Conservation (phyloP, 2,888 invertebrate genomes). For the Catocala sponsa region DNA sequence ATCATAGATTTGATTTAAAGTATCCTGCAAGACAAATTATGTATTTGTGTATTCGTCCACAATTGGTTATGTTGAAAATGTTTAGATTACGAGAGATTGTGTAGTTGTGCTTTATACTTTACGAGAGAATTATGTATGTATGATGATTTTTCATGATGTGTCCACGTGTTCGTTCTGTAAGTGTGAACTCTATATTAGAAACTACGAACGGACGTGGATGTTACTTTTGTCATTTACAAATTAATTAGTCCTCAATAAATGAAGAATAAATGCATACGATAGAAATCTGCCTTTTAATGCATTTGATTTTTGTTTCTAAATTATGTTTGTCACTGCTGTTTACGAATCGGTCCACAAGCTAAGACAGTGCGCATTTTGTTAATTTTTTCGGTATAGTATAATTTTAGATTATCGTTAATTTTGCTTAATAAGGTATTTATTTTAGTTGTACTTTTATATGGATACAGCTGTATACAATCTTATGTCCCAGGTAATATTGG, state of each 20-base stretch:
- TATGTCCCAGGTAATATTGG: slow-evolving; percentile 60
- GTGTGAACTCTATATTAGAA: slow-evolving; percentile 56
- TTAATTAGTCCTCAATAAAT: slow-evolving; percentile 64
- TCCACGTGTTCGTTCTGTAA: slow-evolving; percentile 50
- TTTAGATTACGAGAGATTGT: slow-evolving; percentile 63
- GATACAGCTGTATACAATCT: slow-evolving; percentile 86
- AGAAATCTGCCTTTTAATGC: slow-evolving; percentile 83
- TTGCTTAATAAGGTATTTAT: slow-evolving; percentile 87
- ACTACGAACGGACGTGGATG: slow-evolving; percentile 48
- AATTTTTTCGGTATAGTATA: slow-evolving; percentile 65
- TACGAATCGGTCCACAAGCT: slow-evolving; percentile 49
- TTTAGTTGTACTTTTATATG: slow-evolving; percentile 85
- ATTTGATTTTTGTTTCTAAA: slow-evolving; percentile 71
- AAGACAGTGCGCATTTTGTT: slow-evolving; percentile 80
- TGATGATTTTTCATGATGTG: slow-evolving; percentile 41
- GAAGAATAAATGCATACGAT: slow-evolving; percentile 70
- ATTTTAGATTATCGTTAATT: slow-evolving; percentile 81
- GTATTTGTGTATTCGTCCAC: slow-evolving; percentile 73
- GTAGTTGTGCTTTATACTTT: slow-evolving; percentile 59
- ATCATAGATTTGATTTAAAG: slow-evolving; percentile 73
- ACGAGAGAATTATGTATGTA: slow-evolving; percentile 37
- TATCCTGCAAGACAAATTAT: slow-evolving; percentile 73
- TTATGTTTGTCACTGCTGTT: slow-evolving; percentile 57
- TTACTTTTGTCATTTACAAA: slow-evolving; percentile 59
- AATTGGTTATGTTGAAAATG: slow-evolving; percentile 66